Percentiles rank a stretch among this genome's conserved stretches.
Evolutionary conservation across 1,140 invertebrate species (phyloP).

Genomic region (Dendrolimus kikuchii): DNA sequence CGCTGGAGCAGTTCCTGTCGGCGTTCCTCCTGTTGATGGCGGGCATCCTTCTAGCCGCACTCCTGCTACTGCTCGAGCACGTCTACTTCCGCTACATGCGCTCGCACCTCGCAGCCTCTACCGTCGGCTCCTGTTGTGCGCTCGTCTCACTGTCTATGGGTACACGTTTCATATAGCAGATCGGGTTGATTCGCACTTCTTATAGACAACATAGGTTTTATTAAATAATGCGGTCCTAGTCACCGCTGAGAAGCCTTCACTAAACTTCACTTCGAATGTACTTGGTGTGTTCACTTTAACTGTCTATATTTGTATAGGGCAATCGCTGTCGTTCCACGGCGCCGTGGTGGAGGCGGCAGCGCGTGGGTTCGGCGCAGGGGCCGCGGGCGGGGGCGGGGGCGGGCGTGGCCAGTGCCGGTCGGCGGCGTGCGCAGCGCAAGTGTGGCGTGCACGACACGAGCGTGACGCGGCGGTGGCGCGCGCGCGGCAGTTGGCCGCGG

Average conservation of each 20-base stretch:
- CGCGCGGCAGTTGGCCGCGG: conserved; percentile 88
- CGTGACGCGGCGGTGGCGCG: conserved; percentile 87
- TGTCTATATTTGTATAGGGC: conserved; percentile 75
- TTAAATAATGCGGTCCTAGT: no score
- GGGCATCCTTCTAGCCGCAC: conserved; percentile 89
- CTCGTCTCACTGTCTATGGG: conserved; percentile 89
- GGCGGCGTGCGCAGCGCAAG: conserved; percentile 58
- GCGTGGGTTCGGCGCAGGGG: conserved; percentile 44
- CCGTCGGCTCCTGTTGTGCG: conserved; percentile 90
- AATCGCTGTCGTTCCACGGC: conserved; percentile 89
- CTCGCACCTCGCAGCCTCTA: conserved; percentile 90
- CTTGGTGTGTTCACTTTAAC: not conserved
- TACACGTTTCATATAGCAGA: conserved; percentile 20
- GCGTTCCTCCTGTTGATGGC: conserved; percentile 96
- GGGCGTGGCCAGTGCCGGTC: conserved; percentile 53
- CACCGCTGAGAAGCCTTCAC: no score
- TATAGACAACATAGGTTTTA: no score
- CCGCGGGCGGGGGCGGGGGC: conserved; percentile 42
- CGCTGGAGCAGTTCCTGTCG: conserved; percentile 96
- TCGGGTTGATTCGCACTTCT: not conserved
- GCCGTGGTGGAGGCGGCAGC: conserved; percentile 87
- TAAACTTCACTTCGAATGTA: no score
- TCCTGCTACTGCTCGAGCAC: conserved; percentile 92
- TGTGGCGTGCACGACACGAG: conserved; percentile 93
- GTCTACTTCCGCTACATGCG: conserved; percentile 94